Evolutionary conservation across 2,888 invertebrate genomes (phyloP).

Genomic region (Lymantria monacha): DNA sequence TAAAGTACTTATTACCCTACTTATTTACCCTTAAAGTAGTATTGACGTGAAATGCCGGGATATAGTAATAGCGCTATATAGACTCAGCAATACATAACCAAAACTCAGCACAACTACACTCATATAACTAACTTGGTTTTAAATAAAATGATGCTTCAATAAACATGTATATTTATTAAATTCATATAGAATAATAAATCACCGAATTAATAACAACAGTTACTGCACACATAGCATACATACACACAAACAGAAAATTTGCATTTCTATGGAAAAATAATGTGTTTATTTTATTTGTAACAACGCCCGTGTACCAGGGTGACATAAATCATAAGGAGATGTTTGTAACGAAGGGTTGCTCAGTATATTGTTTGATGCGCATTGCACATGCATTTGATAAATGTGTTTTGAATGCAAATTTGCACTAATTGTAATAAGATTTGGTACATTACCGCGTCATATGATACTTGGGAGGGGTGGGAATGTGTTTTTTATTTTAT

Average conservation of each 20-base stretch:
- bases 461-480: slow-evolving; percentile 28
- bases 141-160: background rate
- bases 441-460: slow-evolving; percentile 44
- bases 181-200: background rate
- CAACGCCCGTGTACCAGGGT: slow-evolving; percentile 53
- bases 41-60: no score
- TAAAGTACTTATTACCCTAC: no score
- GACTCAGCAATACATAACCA: no score
- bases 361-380: slow-evolving; percentile 39
- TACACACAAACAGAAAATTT: slow-evolving; percentile 38
- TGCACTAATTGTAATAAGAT: slow-evolving; percentile 76
- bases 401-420: slow-evolving; percentile 73
- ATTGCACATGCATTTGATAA: slow-evolving; percentile 67
- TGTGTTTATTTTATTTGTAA: slow-evolving; percentile 55
- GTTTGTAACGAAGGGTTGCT: slow-evolving; percentile 45
- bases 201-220: slow-evolving; percentile 25
- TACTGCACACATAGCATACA: no score
- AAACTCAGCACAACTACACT: no score
- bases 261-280: slow-evolving; percentile 57
- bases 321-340: slow-evolving; percentile 74
- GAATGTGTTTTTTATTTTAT: slow-evolving; percentile 36
- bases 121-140: no score
- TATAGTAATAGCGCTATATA: no score
- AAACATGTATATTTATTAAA: background rate
- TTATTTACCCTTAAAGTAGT: no score